Percentiles rank a stretch among this genome's conserved stretches.
Evolutionary conservation across 2,888 invertebrate genomes (phyloP).

Genomic region (Drosophila stalkeri): DNA sequence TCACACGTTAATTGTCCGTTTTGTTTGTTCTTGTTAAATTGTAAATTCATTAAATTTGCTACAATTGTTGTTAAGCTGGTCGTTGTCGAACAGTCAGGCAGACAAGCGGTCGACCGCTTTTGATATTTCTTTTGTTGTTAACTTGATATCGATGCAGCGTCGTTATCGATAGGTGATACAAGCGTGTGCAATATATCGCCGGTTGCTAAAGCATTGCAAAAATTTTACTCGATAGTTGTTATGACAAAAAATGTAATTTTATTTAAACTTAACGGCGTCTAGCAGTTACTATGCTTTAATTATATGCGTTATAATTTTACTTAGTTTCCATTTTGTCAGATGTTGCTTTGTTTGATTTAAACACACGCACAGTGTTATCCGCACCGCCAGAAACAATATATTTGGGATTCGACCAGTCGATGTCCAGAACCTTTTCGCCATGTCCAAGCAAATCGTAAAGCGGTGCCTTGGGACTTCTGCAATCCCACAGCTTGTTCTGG

Average conservation of each 20-base stretch:
- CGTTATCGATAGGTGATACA: slow-evolving; percentile 47
- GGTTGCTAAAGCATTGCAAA: slow-evolving; percentile 25
- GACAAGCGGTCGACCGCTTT: slow-evolving; percentile 63
- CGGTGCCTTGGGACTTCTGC: slow-evolving; percentile 95
- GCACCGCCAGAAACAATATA: slow-evolving; percentile 96
- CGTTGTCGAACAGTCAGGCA: slow-evolving; percentile 41
- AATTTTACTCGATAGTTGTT: slow-evolving; percentile 19
- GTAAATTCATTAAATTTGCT: slow-evolving; percentile 26
- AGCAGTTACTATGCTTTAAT: slow-evolving; percentile 43
- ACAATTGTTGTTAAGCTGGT: slow-evolving; percentile 31
- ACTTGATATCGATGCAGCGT: slow-evolving; percentile 55
- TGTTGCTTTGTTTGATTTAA: slow-evolving; percentile 87
- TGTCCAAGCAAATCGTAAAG: slow-evolving; percentile 97
- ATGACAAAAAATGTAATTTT: slow-evolving; percentile 46
- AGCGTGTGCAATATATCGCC: slow-evolving; percentile 45
- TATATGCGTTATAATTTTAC: slow-evolving; percentile 27
- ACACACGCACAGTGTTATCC: slow-evolving; percentile 96
- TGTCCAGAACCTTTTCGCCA: slow-evolving; percentile 95
- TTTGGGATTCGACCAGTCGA: slow-evolving; percentile 96
- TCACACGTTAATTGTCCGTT: slow-evolving; percentile 26
- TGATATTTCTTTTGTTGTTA: slow-evolving; percentile 62
- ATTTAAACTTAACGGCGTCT: slow-evolving; percentile 48
- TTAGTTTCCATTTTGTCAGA: slow-evolving; percentile 57
- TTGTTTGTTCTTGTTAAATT: slow-evolving; percentile 27
- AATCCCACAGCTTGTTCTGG: slow-evolving; percentile 97